Percentiles rank a stretch among this genome's conserved stretches.
These are phyloP conservation scores for Hirtodrosophila confusa DNA, from an alignment of 2,888 invertebrate species.

Conservation along the genomic window DNA sequence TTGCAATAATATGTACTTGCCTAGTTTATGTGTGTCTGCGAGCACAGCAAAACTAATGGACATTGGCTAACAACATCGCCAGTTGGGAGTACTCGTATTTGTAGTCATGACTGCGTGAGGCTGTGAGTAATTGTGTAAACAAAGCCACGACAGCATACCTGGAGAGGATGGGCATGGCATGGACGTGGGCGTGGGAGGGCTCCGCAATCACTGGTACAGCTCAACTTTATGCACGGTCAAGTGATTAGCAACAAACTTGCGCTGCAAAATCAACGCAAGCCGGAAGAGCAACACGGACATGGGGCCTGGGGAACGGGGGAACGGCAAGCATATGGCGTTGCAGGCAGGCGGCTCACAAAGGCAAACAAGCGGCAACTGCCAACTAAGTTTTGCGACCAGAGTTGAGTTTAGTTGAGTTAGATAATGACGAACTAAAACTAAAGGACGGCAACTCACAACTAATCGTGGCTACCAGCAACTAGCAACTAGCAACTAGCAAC, in stretches of 20 bases:
- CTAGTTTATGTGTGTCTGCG: constrained; percentile 11
- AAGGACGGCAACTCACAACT: constrained; percentile 31
- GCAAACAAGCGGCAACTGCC: constrained; percentile 67
- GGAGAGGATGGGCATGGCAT: constrained; percentile 2
- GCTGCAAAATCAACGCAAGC: constrained; percentile 65
- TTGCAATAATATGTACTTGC: constrained; percentile 1
- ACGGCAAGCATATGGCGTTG: constrained; percentile 18
- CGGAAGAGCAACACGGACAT: constrained; percentile 41
- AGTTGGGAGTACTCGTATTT: constrained; percentile 51
- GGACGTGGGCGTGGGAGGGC: constrained; percentile 28
- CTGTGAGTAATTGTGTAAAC: constrained; percentile 76
- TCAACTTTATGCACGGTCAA: constrained; percentile 72
- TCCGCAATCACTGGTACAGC: constrained; percentile 65
- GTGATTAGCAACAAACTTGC: constrained; percentile 79
- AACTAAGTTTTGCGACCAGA: constrained; percentile 61
- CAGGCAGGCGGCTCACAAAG: constrained; percentile 47
- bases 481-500: constrained; percentile 16
- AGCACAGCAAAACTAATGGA: constrained; percentile 43
- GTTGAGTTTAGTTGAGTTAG: constrained; percentile 61
- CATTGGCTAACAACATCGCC: constrained; percentile 55
- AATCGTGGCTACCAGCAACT: constrained; percentile 4
- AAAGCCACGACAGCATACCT: constrained; percentile 44
- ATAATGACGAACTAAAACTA: constrained; percentile 74
- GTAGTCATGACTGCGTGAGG: constrained; percentile 56
- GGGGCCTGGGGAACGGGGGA: constrained; percentile 1